Evolutionary conservation across 2,888 invertebrate species (phyloP), one percentile per base, ranked within the genome.

Genomic region (Neoascia interrupta): DNA sequence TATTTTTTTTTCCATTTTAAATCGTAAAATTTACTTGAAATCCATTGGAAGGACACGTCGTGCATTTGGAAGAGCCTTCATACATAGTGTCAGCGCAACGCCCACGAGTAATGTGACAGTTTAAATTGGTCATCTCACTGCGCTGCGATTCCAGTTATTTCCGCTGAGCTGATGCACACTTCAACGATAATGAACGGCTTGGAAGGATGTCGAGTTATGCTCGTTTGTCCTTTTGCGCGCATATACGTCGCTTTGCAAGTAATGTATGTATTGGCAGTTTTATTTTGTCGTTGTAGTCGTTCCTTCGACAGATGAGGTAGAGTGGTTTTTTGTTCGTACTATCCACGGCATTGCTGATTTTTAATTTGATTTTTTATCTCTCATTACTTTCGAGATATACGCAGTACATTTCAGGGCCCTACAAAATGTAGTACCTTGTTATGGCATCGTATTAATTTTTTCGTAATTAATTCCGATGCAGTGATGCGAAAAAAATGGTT

Each of bases 91-190:
- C 31, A 0, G 11, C 3, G 21, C 1, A 3, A 10, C 54, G 18
- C 43, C 31, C 58, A 53, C 10, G 31, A 31, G 53, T 72, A 66
- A 66, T 76, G 64, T 54, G 58, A 60, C 64, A 60, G 47, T 72
- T 76, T 53, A 54, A 66, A 76, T 66, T 54, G 58, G 53, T 72
- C 53, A 76, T 76, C 51, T 58, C n/a, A n/a, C 37, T 47, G n/a
- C 8, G 23, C 16, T 26, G 31, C 16, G 21, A 37, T 31, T 21
- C 31, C 10, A 15, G 19, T 56, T 54, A 15, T 56, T 56, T 41
- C 56, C 26, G 18, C 56, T 18, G 19, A 49, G 5, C 19, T 45
- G 58, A 47, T 72, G 47, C 45, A 37, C 19, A 53, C 45, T 47
- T 45, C 41, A 60, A 53, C 58, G 49, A 28, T 43, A 64, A 58